Evolutionary conservation across 2,888 invertebrate genomes (phyloP).

Genomic region (Ochropleura plecta): DNA sequence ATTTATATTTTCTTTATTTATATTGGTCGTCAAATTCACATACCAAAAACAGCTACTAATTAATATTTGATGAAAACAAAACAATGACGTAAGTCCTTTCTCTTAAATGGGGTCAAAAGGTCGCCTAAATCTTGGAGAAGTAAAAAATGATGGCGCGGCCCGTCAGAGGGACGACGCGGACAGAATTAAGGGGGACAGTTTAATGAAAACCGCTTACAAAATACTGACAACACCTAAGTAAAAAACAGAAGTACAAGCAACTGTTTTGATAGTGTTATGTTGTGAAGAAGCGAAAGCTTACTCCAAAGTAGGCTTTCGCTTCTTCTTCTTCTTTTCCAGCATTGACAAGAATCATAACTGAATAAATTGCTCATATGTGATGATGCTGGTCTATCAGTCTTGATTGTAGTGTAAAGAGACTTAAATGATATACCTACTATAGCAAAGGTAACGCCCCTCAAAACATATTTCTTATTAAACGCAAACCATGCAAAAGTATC

Average conservation of each 20-base stretch:
- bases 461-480: too few relatives aligned
- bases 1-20: not conserved
- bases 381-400: too few relatives aligned
- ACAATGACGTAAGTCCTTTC: conserved; percentile 25
- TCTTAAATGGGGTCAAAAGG: conserved; percentile 34
- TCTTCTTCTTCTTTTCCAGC: not conserved
- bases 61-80: conserved; percentile 42
- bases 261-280: not conserved
- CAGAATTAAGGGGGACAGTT: conserved; percentile 62
- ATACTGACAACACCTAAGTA: conserved; percentile 14
- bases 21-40: not conserved
- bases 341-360: not conserved
- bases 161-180: conserved; percentile 44
- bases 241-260: conserved; percentile 16
- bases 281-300: too few relatives aligned
- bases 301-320: not conserved
- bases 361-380: not conserved
- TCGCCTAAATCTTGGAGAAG: conserved; percentile 54
- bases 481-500: too few relatives aligned
- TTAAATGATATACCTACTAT: too few relatives aligned
- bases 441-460: too few relatives aligned
- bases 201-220: conserved; percentile 64
- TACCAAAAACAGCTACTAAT: not conserved
- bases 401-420: too few relatives aligned
- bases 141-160: conserved; percentile 57